Evolutionary conservation across 1,140 invertebrate species (phyloP), one percentile per base, ranked within the genome.

Genomic region (Lucilia sericata): DNA sequence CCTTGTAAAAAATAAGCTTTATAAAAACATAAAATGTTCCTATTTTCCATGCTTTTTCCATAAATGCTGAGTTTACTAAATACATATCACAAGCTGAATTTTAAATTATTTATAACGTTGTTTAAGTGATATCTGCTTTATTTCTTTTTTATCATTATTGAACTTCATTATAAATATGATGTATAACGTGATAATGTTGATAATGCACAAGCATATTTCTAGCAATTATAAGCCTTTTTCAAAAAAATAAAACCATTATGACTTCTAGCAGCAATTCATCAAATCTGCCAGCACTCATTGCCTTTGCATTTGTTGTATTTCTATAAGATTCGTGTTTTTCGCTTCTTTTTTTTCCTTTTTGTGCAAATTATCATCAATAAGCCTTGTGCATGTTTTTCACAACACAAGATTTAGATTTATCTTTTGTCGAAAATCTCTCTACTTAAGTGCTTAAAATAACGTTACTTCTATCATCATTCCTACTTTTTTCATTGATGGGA

Each of bases 381-480:
- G 65, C 65, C 65, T 70, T 19, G 51, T 17, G 17, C 51, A 55
- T 55, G 51, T 55, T 55, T 55, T 55, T 55, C 17, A 55, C 12
- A 55, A 55, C 51, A 70, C 9, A 70, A 21, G 65, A 70, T 70
- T 70, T 70, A 5, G 21, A 70, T 21, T 21, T 70, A 70, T 70
- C 65, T 70, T 21, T 70, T 70, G 21, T 3, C 5, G 65, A 70
- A 70, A 70, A 70, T 70, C 65, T 70, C 19, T 70, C 65, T 70
- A 70, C 65, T 70, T 70, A 70, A 70, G 65, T 70, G 65, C 65
- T 70, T 70, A 70, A 70, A 70, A 70, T 70, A 70, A 70, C 65
- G 65, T 70, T 70, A 70, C 65, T 70, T 70, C 12, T 70, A 70
- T 70, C 19, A 70, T 70, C 19, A 60, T 70, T 12, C 3, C 12